Evolutionary conservation across 2,113 vertebrate species (phyloP), one percentile per base, ranked within the genome.

Genomic region (Crotalus viridis): DNA sequence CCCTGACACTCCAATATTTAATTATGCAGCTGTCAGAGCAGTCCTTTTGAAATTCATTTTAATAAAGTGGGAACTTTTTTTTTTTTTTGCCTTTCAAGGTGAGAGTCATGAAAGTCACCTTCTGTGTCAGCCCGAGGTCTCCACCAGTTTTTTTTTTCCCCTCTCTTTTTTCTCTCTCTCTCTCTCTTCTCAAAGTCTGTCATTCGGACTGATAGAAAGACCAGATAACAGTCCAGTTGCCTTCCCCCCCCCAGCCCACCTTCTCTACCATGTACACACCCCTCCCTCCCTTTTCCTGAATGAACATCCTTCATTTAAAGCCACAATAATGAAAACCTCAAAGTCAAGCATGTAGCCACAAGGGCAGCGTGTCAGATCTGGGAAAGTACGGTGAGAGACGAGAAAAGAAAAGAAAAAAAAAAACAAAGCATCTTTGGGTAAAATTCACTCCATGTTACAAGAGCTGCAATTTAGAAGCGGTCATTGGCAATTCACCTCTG

Each of bases 1-100:
- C 98, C 98, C 98, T 99, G 99, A 99, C 99, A 98, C 98, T 99
- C 98, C 97, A 97, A 98, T 98, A 99, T 99, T 99, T 99, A 99
- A 99, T 99, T 99, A 99, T 99, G 99, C 98, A 98, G 99, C 99
- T 99, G 99, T 99, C 99, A 99, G 98, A 98, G 97, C 94, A 96
- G 97, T 98, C 98, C 98, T 98, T 98, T 99, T 98, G 98, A 99
- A 99, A 99, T 99, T 99, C 98, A 99, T 99, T 99, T 99, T 99
- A 99, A 99, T 99, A 99, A 99, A 99, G 98, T 99, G 97, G 97
- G 97, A 98, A 98, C 99, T 98, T 98, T 89, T 88, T 57, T 89
- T 88, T 51, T 97, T 86, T 86, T 97, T 98, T 97, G 21, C 97
- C 97, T 98, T 97, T 98, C 98, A 99, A 99, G 99, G 99, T 99